Base-by-base conservation (phyloP, 2,888 invertebrate genomes). In the Ashinkailepas kermadecensis region DNA sequence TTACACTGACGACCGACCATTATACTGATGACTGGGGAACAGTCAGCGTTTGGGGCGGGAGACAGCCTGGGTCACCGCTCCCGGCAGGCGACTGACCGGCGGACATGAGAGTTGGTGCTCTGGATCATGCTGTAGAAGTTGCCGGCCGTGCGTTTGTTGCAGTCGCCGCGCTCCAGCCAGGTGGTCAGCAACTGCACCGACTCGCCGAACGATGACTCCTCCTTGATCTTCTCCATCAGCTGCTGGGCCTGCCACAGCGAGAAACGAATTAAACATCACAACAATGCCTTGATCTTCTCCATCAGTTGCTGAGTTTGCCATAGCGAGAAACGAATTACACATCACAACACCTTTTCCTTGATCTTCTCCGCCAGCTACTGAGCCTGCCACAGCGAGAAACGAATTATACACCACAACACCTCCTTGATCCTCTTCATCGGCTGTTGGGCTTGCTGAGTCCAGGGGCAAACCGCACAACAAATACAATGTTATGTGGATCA, bases 81-180 rank as follows among this genome's bases (percentile, higher is more conserved):
- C 65, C 21, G 18, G 1, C n/a, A n/a, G 65, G n/a, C 1, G 9
- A 21, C 65, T 23, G 21, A 78, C 78, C 96, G 91, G 18, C 97
- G 91, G 12, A 97, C 94, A 86, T 97, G 97, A 0, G 96, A 93
- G 88, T 97, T 96, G 0, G 95, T 95, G 57, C 95, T 94, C 89
- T 97, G 97, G 83, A 97, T 94, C 95, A 97, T 95, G 12, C 96
- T 94, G 88, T 97, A 97, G 88, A 97, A 97, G 74, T 92, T 92
- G 86, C 94, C 96, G 3, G 95, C 92, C 87, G 95, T 97, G 83
- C 94, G 92, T 87, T 97, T 96, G 80, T 91, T 94, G 87, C 97
- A 97, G 87, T 97, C 97, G 0, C 97, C 97, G 18, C 96, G 91
- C 86, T 97, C 97, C 85, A 98, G 87, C 97, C 97, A 98, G 0